Evolutionary conservation across 2,888 invertebrate species (phyloP).

Genomic region (Liopterus haemorrhoidalis): DNA sequence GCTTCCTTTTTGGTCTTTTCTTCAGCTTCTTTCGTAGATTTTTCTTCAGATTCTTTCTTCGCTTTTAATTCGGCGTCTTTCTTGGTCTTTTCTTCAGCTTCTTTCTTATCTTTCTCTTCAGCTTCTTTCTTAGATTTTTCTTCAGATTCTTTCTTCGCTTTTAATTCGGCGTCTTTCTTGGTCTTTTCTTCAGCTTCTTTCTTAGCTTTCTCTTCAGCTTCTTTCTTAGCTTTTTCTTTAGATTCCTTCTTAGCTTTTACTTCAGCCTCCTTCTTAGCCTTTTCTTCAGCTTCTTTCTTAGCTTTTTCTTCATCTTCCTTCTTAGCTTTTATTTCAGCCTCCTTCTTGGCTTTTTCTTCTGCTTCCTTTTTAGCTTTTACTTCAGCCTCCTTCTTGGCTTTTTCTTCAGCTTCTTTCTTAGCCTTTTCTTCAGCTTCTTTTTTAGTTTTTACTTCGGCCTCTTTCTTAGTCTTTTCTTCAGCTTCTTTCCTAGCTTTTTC

Average conservation of each 20-base stretch:
- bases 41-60: slow-evolving; percentile 26
- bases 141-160: slow-evolving; percentile 28
- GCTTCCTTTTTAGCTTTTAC: slow-evolving; percentile 21
- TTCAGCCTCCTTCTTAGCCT: slow-evolving; percentile 14
- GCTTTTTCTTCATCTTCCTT: slow-evolving; percentile 23
- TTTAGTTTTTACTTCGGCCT: slow-evolving; percentile 15
- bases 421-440: slow-evolving; percentile 13
- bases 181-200: slow-evolving; percentile 27
- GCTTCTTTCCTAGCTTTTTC: too few species aligned
- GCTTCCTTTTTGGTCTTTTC: slow-evolving; percentile 21
- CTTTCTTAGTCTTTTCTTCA: slow-evolving; percentile 15
- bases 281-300: slow-evolving; percentile 20
- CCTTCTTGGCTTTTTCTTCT: slow-evolving; percentile 25
- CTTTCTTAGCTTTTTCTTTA: slow-evolving; percentile 29
- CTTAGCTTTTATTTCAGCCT: slow-evolving; percentile 21
- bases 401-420: slow-evolving; percentile 22
- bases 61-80: slow-evolving; percentile 15
- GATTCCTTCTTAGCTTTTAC: slow-evolving; percentile 23
- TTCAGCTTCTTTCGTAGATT: slow-evolving; percentile 16
- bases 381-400: slow-evolving; percentile 22
- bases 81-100: slow-evolving; percentile 24
- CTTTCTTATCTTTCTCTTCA: slow-evolving; percentile 28
- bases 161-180: slow-evolving; percentile 26
- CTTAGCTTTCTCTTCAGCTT: slow-evolving; percentile 27
- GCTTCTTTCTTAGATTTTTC: slow-evolving; percentile 25